Conservation (phyloP, 2,888 invertebrate genomes). For the Eristalis tenax region DNA sequence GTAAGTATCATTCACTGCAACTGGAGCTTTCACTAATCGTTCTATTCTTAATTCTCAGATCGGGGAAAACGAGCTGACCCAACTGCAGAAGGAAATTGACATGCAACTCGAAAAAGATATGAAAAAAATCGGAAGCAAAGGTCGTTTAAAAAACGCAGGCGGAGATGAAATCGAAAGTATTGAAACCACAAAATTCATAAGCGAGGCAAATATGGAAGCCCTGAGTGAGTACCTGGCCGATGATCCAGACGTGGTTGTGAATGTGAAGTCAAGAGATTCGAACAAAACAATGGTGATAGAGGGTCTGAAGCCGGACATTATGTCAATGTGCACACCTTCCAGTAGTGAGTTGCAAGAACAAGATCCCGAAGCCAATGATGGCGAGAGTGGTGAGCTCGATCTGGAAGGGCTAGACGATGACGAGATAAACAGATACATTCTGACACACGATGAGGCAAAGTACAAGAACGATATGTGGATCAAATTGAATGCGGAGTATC, state of each 20-base stretch:
- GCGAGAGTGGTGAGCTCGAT: conserved; percentile 83
- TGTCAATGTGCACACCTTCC: conserved; percentile 88
- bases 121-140: conserved; percentile 79
- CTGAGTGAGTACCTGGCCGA: conserved; percentile 80
- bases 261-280: conserved; percentile 19
- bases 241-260: conserved; percentile 73
- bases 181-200: conserved; percentile 81
- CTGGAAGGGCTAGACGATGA: conserved; percentile 92
- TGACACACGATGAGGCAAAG: conserved; percentile 89
- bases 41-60: conserved; percentile 73
- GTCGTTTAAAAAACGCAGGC: conserved; percentile 72
- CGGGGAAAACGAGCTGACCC: conserved; percentile 86
- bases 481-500: conserved; percentile 91
- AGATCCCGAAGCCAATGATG: conserved; percentile 76
- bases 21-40: too few species aligned
- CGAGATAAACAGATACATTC: conserved; percentile 93
- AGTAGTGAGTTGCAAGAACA: conserved; percentile 81
- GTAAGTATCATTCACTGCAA: conserved; percentile 79
- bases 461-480: conserved; percentile 94
- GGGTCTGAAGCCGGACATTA: conserved; percentile 86
- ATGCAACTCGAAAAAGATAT: conserved; percentile 87
- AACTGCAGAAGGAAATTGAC: conserved; percentile 94
- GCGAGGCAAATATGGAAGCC: conserved; percentile 81
- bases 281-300: conserved; percentile 75
- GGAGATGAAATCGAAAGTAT: conserved; percentile 78